Evolutionary conservation across 2,797 vertebrate genomes (phyloP).

Genomic region (Glossophaga mutica): DNA sequence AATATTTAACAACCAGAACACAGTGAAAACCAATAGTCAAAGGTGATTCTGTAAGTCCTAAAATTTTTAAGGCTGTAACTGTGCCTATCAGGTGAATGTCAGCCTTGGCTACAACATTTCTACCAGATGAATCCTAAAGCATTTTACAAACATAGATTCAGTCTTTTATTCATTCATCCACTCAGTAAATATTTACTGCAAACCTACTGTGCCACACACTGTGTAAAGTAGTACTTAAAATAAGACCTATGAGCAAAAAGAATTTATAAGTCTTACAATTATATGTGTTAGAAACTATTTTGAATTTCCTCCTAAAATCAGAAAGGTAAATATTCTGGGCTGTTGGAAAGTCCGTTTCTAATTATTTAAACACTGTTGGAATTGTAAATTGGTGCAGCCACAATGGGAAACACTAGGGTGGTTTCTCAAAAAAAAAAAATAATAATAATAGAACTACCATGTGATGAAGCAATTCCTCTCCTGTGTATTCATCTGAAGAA

Average conservation of each 20-base stretch:
- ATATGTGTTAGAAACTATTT: neutral
- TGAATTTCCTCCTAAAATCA: neutral
- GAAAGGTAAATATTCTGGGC: neutral
- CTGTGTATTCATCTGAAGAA: neutral
- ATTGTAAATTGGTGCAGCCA: neutral
- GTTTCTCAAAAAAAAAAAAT: neutral
- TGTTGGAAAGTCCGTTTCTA: neutral
- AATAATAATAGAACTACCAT: neutral
- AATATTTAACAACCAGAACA: conserved; percentile 22
- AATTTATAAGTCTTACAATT: conserved; percentile 10
- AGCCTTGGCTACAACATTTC: neutral
- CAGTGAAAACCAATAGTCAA: neutral
- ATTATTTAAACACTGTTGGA: neutral
- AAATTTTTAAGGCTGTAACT: neutral
- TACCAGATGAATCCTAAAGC: neutral
- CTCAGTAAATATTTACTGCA: neutral
- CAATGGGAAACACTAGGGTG: neutral
- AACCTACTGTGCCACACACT: neutral
- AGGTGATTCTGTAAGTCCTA: neutral
- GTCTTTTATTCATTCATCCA: neutral
- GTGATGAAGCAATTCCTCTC: neutral
- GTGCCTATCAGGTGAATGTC: neutral
- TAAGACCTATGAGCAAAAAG: neutral
- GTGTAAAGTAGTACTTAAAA: neutral
- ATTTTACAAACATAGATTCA: conserved; percentile 22